These are phyloP conservation scores for Whitmania pigra DNA, from an alignment of 1,140 invertebrate genomes.

Conservation along the genomic window DNA sequence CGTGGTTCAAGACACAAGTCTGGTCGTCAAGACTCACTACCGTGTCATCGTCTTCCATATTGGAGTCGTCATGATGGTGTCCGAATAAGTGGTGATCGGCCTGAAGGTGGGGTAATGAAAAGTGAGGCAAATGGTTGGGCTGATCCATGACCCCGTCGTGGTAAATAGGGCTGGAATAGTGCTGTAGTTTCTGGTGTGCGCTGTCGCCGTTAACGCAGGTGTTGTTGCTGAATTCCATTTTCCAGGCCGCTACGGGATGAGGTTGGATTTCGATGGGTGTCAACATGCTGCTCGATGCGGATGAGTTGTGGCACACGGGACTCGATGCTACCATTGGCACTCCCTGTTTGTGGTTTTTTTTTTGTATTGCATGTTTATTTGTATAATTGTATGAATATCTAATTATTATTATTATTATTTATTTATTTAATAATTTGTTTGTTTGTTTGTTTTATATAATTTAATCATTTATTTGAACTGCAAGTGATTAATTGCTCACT, in stretches of 20 bases:
- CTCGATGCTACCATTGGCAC: conserved; percentile 91
- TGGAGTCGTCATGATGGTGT: background rate
- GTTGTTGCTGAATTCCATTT: conserved; percentile 44
- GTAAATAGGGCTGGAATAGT: background rate
- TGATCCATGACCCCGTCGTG: too few relatives aligned
- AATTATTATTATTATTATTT: too few relatives aligned
- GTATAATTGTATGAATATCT: too few relatives aligned
- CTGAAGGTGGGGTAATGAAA: too few relatives aligned
- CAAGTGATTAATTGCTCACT: too few relatives aligned
- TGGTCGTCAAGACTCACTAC: conserved; percentile 17
- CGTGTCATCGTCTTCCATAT: conserved; percentile 14
- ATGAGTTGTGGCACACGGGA: conserved; percentile 76
- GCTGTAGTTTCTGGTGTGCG: background rate
- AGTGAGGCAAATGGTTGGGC: too few relatives aligned
- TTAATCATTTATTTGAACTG: too few relatives aligned
- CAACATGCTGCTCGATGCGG: conserved; percentile 37
- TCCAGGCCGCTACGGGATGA: conserved; percentile 85
- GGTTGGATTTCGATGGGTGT: conserved; percentile 68
- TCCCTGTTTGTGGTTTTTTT: conserved; percentile 48
- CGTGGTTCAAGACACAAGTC: background rate
- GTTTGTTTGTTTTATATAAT: too few relatives aligned
- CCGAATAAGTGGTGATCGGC: background rate
- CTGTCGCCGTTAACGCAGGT: background rate
- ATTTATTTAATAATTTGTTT: too few relatives aligned
- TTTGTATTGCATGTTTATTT: too few relatives aligned